Evolutionary conservation across 2,797 vertebrate species (phyloP), one percentile per base, ranked within the genome.

Genomic region (Notolepis coatsorum): DNA sequence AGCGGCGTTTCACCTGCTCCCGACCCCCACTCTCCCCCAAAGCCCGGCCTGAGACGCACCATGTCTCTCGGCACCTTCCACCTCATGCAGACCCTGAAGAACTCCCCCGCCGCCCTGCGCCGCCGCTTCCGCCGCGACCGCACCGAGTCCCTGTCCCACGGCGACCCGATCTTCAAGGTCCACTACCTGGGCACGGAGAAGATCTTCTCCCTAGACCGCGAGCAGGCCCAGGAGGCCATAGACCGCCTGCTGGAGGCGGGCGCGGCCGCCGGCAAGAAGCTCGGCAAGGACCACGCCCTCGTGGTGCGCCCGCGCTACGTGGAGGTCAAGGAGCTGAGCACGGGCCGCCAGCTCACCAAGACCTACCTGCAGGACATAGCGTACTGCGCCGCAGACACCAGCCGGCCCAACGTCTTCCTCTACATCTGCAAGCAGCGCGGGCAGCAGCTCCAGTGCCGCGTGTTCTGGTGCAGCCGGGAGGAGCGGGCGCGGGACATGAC

Each of bases 281-380:
- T 85, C 57, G 75, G 84, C 50, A 93, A 94, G 59, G 93, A 94
- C 25, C 93, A 94, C 23, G 92, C 92, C 1, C 78, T 94, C 63
- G 92, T 94, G 65, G 93, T 94, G 60, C 90, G 93, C 0, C 93
- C 91, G 0, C 64, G 93, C 37, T 94, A 94, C 27, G 91, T 94
- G 0, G 93, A 94, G 79, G 93, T 94, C 18, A 94, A 94, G 80
- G 93, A 94, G 59, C 86, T 94, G 67, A 92, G 93, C 30, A 94
- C 92, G 0, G 93, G 93, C 0, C 88, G 93, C 31, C 93, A 94
- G 86, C 92, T 94, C 55, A 92, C 93, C 0, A 94, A 94, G 81
- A 94, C 93, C 0, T 94, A 92, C 90, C 87, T 94, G 71, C 93
- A 92, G 74, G 93, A 94, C 88, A 94, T 94, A 0, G 93, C 93